Evolutionary conservation across 2,888 invertebrate genomes (phyloP).

Genomic region (Hypomecis punctinalis): DNA sequence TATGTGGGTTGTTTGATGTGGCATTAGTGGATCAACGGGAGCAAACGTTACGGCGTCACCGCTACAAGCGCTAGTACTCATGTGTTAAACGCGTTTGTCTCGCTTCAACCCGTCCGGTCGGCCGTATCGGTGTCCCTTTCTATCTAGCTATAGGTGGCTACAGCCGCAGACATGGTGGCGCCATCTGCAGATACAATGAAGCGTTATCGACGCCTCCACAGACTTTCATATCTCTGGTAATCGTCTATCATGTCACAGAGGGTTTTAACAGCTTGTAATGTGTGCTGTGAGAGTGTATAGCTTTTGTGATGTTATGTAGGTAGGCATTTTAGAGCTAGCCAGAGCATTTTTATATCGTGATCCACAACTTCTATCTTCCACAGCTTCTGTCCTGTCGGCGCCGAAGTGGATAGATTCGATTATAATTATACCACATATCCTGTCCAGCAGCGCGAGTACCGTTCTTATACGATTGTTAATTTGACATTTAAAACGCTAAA

Average conservation of each 20-base stretch:
- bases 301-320: too few species aligned
- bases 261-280: too few species aligned
- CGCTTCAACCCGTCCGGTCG: not conserved
- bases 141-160: not conserved
- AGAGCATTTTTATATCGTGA: too few species aligned
- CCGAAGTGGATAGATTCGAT: too few species aligned
- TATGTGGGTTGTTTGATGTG: not conserved
- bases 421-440: too few species aligned
- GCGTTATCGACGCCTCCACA: not conserved
- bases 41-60: constrained; percentile 5
- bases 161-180: not conserved
- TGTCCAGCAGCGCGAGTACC: too few species aligned
- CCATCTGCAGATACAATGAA: constrained; percentile 2
- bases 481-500: too few species aligned
- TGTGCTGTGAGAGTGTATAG: too few species aligned
- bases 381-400: too few species aligned
- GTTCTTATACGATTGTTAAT: too few species aligned
- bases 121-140: not conserved
- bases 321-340: too few species aligned
- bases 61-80: not conserved
- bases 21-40: not conserved
- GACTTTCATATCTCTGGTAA: not conserved
- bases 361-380: too few species aligned
- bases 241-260: not conserved
- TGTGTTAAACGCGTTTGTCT: not conserved